Evolutionary conservation across 1,140 invertebrate genomes (phyloP).

Genomic region (Lepidurus packardi): DNA sequence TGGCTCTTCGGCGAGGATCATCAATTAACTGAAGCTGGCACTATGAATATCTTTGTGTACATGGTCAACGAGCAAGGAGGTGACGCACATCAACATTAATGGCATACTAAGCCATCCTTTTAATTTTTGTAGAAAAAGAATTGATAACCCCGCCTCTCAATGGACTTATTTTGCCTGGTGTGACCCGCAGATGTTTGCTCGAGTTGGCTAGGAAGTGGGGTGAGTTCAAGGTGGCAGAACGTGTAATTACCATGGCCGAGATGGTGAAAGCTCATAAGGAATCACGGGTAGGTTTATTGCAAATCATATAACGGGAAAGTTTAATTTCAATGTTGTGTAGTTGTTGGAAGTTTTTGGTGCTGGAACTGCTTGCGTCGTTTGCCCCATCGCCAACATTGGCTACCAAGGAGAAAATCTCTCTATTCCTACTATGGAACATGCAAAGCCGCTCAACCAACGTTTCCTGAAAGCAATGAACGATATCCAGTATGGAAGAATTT

Average conservation of each 20-base stretch:
- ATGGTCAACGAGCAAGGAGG: conserved; percentile 85
- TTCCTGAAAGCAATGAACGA: conserved; percentile 67
- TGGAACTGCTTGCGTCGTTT: conserved; percentile 88
- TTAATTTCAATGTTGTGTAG: conserved; percentile 49
- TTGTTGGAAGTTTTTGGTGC: conserved; percentile 88
- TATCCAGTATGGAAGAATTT: conserved; percentile 78
- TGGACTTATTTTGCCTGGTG: conserved; percentile 87
- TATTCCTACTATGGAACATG: conserved; percentile 61
- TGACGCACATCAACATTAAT: conserved; percentile 46
- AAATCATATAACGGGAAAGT: neutral
- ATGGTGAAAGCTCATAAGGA: conserved; percentile 65
- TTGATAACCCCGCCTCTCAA: conserved; percentile 86
- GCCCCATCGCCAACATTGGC: conserved; percentile 75
- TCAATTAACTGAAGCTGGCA: conserved; percentile 93
- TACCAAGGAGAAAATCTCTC: conserved; percentile 59
- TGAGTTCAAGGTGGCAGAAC: conserved; percentile 79
- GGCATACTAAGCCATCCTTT: conserved; percentile 23
- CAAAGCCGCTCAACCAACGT: conserved; percentile 45
- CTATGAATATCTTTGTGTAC: conserved; percentile 96
- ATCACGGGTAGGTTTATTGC: conserved; percentile 65
- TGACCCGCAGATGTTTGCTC: conserved; percentile 82
- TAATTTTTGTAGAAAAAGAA: conserved; percentile 66
- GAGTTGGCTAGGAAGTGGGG: conserved; percentile 75
- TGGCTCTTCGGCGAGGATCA: conserved; percentile 95
- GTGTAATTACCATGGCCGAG: conserved; percentile 78